Conservation (phyloP, 2,797 vertebrate species). For the Ibycter americanus region DNA sequence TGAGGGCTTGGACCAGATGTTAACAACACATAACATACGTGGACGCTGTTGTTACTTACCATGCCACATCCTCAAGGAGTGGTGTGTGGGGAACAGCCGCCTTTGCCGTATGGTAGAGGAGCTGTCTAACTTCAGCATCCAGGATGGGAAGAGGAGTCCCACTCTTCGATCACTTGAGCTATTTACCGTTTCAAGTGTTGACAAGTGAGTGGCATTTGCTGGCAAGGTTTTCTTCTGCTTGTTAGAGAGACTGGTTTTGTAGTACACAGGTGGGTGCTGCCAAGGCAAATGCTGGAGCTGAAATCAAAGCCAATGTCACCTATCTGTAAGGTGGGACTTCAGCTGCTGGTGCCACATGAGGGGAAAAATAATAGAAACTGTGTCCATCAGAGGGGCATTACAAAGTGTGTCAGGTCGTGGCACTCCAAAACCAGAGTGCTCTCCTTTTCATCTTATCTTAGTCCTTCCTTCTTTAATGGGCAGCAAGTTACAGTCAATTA, state of each 20-base stretch:
- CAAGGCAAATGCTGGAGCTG: not conserved
- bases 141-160: not conserved
- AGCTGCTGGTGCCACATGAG: not conserved
- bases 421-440: not conserved
- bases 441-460: not conserved
- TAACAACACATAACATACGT: not conserved
- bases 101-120: rapidly evolving
- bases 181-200: not conserved
- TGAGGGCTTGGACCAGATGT: not conserved
- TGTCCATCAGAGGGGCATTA: not conserved
- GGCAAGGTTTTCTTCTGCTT: not conserved
- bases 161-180: not conserved
- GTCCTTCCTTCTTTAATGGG: constrained; percentile 74
- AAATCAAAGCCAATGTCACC: not conserved
- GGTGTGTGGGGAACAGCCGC: rapidly evolving
- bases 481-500: constrained; percentile 83
- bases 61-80: not conserved
- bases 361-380: not conserved
- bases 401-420: not conserved
- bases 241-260: not conserved
- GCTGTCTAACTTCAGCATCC: not conserved
- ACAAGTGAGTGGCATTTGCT: not conserved
- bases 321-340: not conserved
- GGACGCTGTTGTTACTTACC: not conserved
- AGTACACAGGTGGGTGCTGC: not conserved